Percentiles rank a stretch among this genome's conserved stretches.
Evolutionary conservation across 2,888 invertebrate species (phyloP).

Genomic region (Biston stratarius): DNA sequence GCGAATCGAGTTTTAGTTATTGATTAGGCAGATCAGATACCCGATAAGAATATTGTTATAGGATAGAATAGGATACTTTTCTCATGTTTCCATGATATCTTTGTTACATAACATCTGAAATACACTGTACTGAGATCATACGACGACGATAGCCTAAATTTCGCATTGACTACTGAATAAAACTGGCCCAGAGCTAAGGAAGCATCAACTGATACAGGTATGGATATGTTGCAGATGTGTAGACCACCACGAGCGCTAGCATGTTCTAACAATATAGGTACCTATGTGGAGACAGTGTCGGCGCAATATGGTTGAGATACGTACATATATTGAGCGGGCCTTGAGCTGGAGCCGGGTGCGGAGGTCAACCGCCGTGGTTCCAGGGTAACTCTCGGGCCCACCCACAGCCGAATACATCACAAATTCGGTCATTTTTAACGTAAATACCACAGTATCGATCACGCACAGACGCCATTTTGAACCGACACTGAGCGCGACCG

Average conservation of each 20-base stretch:
- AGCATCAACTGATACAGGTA: slow-evolving; percentile 58
- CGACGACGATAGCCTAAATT: slow-evolving; percentile 49
- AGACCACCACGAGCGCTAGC: slow-evolving; percentile 63
- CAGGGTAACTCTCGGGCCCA: slow-evolving; percentile 79
- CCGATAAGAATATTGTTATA: slow-evolving; percentile 16
- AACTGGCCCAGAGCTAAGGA: slow-evolving; percentile 53
- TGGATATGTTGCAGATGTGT: slow-evolving; percentile 65
- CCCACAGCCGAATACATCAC: slow-evolving; percentile 82
- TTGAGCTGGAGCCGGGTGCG: slow-evolving; percentile 73
- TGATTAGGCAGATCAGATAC: slow-evolving; percentile 20
- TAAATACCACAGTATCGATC: slow-evolving; percentile 84
- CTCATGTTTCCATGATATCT: neutral
- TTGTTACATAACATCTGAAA: slow-evolving; percentile 40
- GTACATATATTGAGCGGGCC: slow-evolving; percentile 83
- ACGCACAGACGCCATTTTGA: slow-evolving; percentile 86
- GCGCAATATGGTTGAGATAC: slow-evolving; percentile 84
- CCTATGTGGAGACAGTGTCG: slow-evolving; percentile 72
- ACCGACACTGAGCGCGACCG: slow-evolving; percentile 79
- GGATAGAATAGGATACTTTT: neutral
- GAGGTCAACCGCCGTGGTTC: slow-evolving; percentile 73
- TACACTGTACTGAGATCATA: slow-evolving; percentile 7
- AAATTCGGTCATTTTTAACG: slow-evolving; percentile 80
- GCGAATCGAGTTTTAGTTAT: slow-evolving; percentile 42
- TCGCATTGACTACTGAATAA: slow-evolving; percentile 43
- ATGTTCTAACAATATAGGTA: slow-evolving; percentile 69